phyloP scores from a whole-genome alignment of 2,888 invertebrate genomes.

The Tridacna crocea region DNA sequence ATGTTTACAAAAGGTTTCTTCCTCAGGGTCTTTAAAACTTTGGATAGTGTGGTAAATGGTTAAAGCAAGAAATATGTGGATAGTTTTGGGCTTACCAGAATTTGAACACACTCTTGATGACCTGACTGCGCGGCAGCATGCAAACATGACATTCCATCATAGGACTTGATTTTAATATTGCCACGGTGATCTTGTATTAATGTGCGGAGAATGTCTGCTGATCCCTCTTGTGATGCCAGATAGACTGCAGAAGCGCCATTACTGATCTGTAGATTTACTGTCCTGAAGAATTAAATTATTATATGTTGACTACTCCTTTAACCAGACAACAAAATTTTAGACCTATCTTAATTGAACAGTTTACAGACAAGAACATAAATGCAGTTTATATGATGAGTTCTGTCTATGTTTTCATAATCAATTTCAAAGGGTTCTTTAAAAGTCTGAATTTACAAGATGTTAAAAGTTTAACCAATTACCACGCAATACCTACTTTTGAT shows the following conservation, averaged over 20 bases:
- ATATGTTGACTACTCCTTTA: not conserved
- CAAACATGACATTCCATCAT: constrained; percentile 95
- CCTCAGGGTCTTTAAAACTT: too few relatives aligned
- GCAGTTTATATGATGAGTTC: not conserved
- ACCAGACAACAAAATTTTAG: too few relatives aligned
- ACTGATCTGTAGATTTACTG: constrained; percentile 96
- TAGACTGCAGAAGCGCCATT: constrained; percentile 96
- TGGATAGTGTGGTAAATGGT: too few relatives aligned
- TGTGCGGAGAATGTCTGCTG: constrained; percentile 93
- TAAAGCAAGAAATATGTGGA: too few relatives aligned
- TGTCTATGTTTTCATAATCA: not conserved
- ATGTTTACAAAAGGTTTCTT: too few relatives aligned
- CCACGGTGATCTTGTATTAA: constrained; percentile 93
- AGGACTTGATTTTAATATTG: constrained; percentile 91
- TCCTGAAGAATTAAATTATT: constrained; percentile 83
- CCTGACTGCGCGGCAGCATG: constrained; percentile 96
- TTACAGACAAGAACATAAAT: not conserved
- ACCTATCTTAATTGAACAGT: too few relatives aligned
- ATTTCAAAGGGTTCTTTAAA: not conserved
- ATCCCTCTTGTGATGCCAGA: constrained; percentile 94
- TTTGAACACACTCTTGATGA: constrained; percentile 93
- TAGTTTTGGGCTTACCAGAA: constrained; percentile 89
- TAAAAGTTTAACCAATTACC: too few relatives aligned
- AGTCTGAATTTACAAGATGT: too few relatives aligned
- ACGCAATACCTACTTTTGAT: too few relatives aligned